These are phyloP conservation scores for Deilephila elpenor DNA, from an alignment of 2,888 invertebrate genomes.

Conservation along the genomic window DNA sequence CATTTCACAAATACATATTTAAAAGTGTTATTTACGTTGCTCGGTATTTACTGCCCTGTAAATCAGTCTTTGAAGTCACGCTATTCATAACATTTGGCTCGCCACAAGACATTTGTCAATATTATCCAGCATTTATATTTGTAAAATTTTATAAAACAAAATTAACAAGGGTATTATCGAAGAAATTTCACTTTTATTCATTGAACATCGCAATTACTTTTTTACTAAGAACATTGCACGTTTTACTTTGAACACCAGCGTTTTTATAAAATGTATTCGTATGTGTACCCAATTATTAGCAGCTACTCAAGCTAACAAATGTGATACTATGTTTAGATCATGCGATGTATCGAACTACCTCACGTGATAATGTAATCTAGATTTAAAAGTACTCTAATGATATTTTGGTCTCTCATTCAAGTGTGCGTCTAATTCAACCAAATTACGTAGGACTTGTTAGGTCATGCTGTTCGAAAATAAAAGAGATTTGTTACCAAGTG, in stretches of 20 bases:
- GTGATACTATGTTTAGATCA: conserved; percentile 15
- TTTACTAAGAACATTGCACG: not conserved
- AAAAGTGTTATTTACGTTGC: not conserved
- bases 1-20: not conserved
- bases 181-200: not conserved
- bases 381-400: conserved; percentile 16
- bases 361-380: conserved; percentile 19
- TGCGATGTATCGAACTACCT: conserved; percentile 18
- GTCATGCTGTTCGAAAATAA: conserved; percentile 19
- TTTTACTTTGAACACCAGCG: no score
- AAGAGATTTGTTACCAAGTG: conserved; percentile 19
- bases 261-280: not conserved
- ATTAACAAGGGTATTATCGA: not conserved
- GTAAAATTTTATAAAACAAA: not conserved
- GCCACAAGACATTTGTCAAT: not conserved
- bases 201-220: not conserved
- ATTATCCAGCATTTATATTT: conserved; percentile 2
- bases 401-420: conserved; percentile 18
- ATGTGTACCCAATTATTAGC: not conserved
- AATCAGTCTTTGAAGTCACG: conserved; percentile 2
- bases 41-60: not conserved
- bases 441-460: conserved; percentile 22
- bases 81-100: conserved; percentile 10
- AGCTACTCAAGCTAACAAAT: not conserved
- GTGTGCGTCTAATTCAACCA: conserved; percentile 17